Evolutionary conservation across 1,140 invertebrate genomes (phyloP), one percentile per base, ranked within the genome.

Genomic region (Anoplolepis gracilipes): DNA sequence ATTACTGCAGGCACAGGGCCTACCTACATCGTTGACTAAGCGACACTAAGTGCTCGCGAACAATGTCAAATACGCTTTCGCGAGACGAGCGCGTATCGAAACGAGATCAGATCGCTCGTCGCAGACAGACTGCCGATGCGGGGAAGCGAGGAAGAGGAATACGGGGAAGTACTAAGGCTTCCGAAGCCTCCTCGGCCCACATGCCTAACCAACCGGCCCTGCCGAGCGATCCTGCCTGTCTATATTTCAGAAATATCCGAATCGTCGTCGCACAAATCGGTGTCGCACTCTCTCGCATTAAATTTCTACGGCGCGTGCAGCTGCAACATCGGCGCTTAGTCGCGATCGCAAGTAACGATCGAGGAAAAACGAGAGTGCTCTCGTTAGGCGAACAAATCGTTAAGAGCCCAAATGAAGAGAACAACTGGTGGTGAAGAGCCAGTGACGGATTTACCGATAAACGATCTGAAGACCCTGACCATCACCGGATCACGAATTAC

Each of bases 141-240:
- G 87, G 79, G 87, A 87, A 85, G 89, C 88, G 88, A 91, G 87
- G 84, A 87, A 90, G 89, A 90, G 89, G 87, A 92, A 92, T 88
- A 77, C 84, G 86, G 92, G 92, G 85, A 91, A 85, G 85, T 91
- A 61, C 67, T 93, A 93, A n/a, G 92, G 93, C 92, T 93, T 93
- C 93, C 67, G 92, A 93, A 92, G 92, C 93, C 91, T 73, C 78
- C 78, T 91, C 92, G 76, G 88, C 86, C 79, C 76, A 39, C 88
- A 78, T 85, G 75, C 76, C 85, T 87, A 70, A 77, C 87, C 86
- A 90, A 65, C 85, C 86, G 72, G 53, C 86, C 85, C 89, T 78
- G 87, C 85, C 67, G 85, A 73, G 55, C 73, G 39, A 70, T 84
- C 73, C 86, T 85, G 77, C 75, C 90, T 84, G 89, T 77, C 87